phyloP scores from a whole-genome alignment of 2,888 invertebrate genomes.

The Synergus laeviventris region DNA sequence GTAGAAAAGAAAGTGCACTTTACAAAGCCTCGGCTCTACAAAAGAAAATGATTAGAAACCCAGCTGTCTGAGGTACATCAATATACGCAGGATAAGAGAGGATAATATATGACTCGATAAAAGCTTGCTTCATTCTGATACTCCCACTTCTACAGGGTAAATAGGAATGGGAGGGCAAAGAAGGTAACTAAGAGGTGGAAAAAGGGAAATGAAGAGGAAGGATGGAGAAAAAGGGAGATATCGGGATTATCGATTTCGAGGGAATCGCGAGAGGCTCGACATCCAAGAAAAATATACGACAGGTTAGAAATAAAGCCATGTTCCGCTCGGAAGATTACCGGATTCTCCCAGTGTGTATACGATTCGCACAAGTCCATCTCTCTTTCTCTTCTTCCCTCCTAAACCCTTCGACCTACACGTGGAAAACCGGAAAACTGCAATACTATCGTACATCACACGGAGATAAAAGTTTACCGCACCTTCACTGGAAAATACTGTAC shows the following conservation, averaged over 20 bases:
- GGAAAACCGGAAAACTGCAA: constrained; percentile 13
- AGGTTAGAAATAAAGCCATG: constrained; percentile 48
- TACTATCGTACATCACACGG: constrained; percentile 40
- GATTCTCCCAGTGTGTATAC: constrained; percentile 45
- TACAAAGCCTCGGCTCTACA: neutral
- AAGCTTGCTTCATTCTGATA: constrained; percentile 20
- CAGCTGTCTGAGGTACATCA: constrained; percentile 20
- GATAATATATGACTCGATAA: constrained; percentile 15
- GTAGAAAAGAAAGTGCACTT: neutral
- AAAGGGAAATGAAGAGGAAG: constrained; percentile 10
- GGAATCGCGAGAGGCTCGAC: constrained; percentile 16
- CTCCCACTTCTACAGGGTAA: neutral
- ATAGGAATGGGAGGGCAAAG: neutral
- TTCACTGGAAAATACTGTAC: constrained; percentile 25
- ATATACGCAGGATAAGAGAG: constrained; percentile 12
- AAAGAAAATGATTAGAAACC: constrained; percentile 9
- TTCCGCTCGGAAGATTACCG: constrained; percentile 50
- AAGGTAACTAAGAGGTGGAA: neutral
- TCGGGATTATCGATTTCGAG: constrained; percentile 21
- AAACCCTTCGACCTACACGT: constrained; percentile 28
- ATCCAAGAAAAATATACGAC: constrained; percentile 39
- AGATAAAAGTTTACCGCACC: constrained; percentile 42
- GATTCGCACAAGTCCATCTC: constrained; percentile 46
- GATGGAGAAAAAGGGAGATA: neutral
- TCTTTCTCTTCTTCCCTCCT: constrained; percentile 26